phyloP scores from a whole-genome alignment of 2,797 vertebrate species.

The Intellagama lesueurii region DNA sequence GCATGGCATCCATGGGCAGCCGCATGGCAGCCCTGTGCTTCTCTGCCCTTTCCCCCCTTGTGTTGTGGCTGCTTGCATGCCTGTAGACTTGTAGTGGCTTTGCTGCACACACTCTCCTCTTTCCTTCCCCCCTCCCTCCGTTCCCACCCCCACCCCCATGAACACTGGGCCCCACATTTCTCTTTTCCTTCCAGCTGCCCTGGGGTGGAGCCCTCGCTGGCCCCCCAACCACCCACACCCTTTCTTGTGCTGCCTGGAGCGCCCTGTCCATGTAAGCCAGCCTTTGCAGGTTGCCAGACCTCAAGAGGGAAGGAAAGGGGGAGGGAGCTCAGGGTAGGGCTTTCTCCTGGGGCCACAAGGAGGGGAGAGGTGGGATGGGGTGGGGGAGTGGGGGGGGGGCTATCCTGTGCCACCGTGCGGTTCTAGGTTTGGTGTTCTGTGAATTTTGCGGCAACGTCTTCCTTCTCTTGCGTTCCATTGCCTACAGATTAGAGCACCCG shows the following conservation, averaged over 20 bases:
- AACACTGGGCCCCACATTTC: not conserved
- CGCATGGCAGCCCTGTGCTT: not conserved
- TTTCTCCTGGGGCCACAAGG: too few species aligned
- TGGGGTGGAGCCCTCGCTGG: not conserved
- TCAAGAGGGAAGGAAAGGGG: not conserved
- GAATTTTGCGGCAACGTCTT: too few species aligned
- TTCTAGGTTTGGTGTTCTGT: not conserved
- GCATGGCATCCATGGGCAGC: too few species aligned
- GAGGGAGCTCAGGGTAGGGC: not conserved
- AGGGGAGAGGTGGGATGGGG: conserved; percentile 6
- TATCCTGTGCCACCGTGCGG: not conserved
- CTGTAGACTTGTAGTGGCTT: not conserved
- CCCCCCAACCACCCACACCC: conserved; percentile 6
- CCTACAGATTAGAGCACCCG: not conserved
- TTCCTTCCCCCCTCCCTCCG: too few species aligned
- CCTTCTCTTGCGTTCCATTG: not conserved
- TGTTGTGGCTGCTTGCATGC: not conserved
- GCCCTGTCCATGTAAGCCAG: conserved; percentile 26
- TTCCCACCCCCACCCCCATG: not conserved
- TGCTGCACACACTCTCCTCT: not conserved
- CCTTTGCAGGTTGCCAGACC: not conserved
- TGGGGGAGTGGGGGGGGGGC: not conserved
- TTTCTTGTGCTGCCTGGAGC: conserved; percentile 17
- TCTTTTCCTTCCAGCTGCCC: conserved; percentile 28
- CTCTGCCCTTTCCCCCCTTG: not conserved